Conservation (phyloP, 2,113 vertebrate genomes). For the Cheilinus undulatus region DNA sequence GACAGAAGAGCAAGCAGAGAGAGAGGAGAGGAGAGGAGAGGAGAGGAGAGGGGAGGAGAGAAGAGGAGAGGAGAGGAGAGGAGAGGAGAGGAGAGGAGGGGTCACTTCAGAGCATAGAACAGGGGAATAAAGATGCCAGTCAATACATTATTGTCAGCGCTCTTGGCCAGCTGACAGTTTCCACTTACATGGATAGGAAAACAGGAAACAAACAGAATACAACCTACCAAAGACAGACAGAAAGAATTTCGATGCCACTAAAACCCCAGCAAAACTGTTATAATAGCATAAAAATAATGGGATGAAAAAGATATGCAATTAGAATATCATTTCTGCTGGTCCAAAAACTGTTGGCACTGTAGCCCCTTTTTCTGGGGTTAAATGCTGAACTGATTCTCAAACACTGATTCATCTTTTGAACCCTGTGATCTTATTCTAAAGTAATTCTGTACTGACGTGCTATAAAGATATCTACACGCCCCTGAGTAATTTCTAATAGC, state of each 20-base stretch:
- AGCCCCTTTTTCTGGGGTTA: no score
- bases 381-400: not conserved
- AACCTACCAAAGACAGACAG: not conserved
- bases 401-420: not conserved
- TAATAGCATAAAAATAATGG: no score
- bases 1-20: conserved; percentile 23
- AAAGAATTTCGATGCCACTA: not conserved
- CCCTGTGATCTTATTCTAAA: not conserved
- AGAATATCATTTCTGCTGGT: not conserved
- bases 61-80: conserved; percentile 3
- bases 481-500: not conserved
- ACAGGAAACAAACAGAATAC: not conserved
- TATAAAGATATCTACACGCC: not conserved
- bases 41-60: not conserved
- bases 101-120: conserved; percentile 25
- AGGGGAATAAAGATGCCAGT: conserved; percentile 44
- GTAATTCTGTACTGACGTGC: not conserved
- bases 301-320: not conserved
- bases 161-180: conserved; percentile 37
- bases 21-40: conserved; percentile 1
- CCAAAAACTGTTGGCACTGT: no score
- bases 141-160: conserved; percentile 21
- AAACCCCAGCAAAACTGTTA: no score
- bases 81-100: not conserved
- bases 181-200: not conserved